Percentiles rank a stretch among this genome's conserved stretches.
phyloP scores from a whole-genome alignment of 2,797 vertebrate genomes.

The Epinephelus awoara region DNA sequence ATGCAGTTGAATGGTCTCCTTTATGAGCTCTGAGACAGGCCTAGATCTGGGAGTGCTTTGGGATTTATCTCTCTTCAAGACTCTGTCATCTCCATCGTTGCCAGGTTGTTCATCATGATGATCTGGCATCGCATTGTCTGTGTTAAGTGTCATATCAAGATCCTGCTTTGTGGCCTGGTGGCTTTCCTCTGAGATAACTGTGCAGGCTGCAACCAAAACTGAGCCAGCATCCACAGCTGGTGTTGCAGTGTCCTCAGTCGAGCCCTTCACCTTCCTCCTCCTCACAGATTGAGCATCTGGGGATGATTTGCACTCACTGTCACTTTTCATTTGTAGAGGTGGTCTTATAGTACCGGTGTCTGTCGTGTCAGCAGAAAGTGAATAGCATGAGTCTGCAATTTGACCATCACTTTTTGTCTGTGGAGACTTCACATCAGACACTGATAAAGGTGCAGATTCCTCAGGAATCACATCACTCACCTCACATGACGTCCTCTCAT shows the following conservation, averaged over 20 bases:
- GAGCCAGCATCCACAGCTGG: conserved; percentile 32
- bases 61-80: conserved; percentile 60
- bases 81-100: conserved; percentile 47
- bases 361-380: conserved; percentile 37
- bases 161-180: conserved; percentile 49
- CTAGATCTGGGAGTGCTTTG: conserved; percentile 69
- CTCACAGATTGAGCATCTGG: conserved; percentile 36
- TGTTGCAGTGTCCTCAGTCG: conserved; percentile 22
- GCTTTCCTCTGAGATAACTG: conserved; percentile 41
- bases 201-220: conserved; percentile 16
- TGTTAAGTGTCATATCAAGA: conserved; percentile 29
- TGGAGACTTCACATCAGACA: conserved; percentile 33
- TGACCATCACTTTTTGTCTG: conserved; percentile 39
- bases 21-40: conserved; percentile 86
- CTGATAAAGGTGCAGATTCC: conserved; percentile 60
- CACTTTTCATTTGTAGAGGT: conserved; percentile 27
- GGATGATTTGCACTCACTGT: conserved; percentile 21
- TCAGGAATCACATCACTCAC: conserved; percentile 44
- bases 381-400: conserved; percentile 24
- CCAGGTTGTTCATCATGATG: conserved; percentile 45
- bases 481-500: conserved; percentile 57
- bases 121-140: conserved; percentile 33
- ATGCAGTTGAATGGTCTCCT: conserved; percentile 84
- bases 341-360: conserved; percentile 5
- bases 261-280: conserved; percentile 39